phyloP scores from a whole-genome alignment of 1,140 invertebrate genomes.

The Dinothrombium tinctorium region DNA sequence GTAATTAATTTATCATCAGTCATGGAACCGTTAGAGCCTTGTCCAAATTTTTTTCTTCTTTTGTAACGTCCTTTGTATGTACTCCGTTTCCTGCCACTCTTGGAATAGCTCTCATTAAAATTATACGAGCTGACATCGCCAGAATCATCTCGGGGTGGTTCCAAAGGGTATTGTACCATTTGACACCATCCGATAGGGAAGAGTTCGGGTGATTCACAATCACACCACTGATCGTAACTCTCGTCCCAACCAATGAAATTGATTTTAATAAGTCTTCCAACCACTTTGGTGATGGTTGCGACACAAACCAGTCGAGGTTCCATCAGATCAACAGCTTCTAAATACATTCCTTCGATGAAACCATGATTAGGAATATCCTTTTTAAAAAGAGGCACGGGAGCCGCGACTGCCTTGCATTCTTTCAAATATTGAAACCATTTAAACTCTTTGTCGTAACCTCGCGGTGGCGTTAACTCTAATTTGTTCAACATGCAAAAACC shows the following conservation, averaged over 20 bases:
- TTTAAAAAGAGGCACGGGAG: constrained; percentile 44
- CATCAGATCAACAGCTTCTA: constrained; percentile 90
- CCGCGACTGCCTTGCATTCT: constrained; percentile 41
- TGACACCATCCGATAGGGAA: constrained; percentile 94
- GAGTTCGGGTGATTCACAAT: constrained; percentile 79
- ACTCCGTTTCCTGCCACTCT: not conserved
- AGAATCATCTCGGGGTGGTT: constrained; percentile 14
- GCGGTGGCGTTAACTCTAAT: constrained; percentile 60
- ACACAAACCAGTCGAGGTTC: constrained; percentile 84
- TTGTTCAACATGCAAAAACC: constrained; percentile 67
- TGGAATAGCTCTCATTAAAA: not conserved
- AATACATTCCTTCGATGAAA: constrained; percentile 69
- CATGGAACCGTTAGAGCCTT: not conserved
- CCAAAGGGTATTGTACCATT: constrained; percentile 21
- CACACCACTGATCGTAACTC: constrained; percentile 90
- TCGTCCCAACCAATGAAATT: constrained; percentile 94
- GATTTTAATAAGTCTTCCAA: constrained; percentile 60
- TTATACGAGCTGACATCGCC: not conserved
- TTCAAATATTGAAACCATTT: constrained; percentile 58
- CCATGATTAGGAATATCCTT: constrained; percentile 55
- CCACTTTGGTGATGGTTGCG: constrained; percentile 61
- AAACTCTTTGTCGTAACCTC: constrained; percentile 37
- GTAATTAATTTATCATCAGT: not conserved
- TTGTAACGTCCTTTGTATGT: constrained; percentile 1
- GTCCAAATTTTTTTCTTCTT: not conserved